These are phyloP conservation scores for Nymphalis urticae DNA, from an alignment of 2,888 invertebrate species.

Conservation along the genomic window DNA sequence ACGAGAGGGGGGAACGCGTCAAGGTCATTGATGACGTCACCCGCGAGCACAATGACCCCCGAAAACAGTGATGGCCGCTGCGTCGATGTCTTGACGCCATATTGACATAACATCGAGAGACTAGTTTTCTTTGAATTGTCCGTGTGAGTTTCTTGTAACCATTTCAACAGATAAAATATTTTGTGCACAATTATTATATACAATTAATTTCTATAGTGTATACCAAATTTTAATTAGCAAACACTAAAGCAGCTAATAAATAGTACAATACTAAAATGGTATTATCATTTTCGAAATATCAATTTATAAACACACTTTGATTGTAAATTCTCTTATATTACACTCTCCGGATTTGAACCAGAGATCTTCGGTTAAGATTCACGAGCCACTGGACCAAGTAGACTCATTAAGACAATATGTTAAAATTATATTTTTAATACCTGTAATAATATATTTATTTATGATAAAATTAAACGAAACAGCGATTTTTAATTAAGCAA, in stretches of 20 bases:
- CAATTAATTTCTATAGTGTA: no score
- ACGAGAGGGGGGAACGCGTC: constrained; percentile 54
- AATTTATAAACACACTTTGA: no score
- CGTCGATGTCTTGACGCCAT: constrained; percentile 37
- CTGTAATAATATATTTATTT: neutral
- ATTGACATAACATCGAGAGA: constrained; percentile 33
- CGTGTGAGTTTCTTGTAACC: constrained; percentile 8
- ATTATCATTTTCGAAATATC: no score
- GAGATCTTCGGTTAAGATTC: no score
- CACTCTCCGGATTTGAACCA: no score
- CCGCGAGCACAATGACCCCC: constrained; percentile 72
- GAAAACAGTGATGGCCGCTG: constrained; percentile 56
- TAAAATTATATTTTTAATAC: neutral
- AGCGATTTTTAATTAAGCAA: constrained; percentile 26
- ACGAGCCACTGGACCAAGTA: no score
- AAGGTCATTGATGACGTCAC: constrained; percentile 81
- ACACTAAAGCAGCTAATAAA: no score
- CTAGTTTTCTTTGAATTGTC: constrained; percentile 21
- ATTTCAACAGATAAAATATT: constrained; percentile 16
- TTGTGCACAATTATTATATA: neutral
- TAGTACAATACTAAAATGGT: no score
- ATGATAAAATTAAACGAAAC: neutral
- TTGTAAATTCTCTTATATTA: no score
- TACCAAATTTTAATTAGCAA: no score
- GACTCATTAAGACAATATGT: no score